Evolutionary conservation across 2,113 vertebrate species (phyloP).

Genomic region (Semnornis frantzii): DNA sequence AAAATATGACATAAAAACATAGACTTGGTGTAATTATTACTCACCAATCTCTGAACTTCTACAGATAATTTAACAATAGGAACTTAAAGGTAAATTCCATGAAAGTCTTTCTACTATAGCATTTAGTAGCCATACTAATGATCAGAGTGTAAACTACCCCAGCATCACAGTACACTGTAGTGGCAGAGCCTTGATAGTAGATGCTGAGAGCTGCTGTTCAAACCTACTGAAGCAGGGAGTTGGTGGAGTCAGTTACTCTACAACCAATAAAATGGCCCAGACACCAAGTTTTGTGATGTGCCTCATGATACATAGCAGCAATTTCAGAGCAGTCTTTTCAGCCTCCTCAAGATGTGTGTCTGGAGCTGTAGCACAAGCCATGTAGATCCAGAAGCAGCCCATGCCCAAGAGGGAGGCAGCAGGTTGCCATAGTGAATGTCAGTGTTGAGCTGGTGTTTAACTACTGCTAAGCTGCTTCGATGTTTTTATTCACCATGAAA

Average conservation of each 20-base stretch:
- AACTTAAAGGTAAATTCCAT: background rate
- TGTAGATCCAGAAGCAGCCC: background rate
- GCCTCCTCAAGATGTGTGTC: background rate
- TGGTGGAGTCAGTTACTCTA: background rate
- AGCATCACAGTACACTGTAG: background rate
- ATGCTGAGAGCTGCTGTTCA: background rate
- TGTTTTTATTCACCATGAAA: background rate
- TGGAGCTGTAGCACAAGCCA: background rate
- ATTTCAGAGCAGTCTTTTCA: background rate
- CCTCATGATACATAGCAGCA: background rate
- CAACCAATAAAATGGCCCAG: background rate
- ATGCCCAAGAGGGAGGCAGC: background rate
- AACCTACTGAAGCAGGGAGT: background rate
- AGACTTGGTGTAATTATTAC: background rate
- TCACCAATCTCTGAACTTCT: background rate
- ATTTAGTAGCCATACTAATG: slow-evolving; percentile 43
- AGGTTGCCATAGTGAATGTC: slow-evolving; percentile 39
- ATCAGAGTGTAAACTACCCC: background rate
- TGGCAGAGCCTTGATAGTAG: background rate
- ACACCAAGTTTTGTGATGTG: background rate
- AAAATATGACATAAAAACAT: background rate
- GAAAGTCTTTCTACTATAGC: background rate
- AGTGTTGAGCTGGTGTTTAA: slow-evolving; percentile 10
- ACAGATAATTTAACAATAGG: background rate
- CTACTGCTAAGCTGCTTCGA: background rate